Base-by-base conservation (phyloP, 2,797 vertebrate species). In the Myotis planiceps region DNA sequence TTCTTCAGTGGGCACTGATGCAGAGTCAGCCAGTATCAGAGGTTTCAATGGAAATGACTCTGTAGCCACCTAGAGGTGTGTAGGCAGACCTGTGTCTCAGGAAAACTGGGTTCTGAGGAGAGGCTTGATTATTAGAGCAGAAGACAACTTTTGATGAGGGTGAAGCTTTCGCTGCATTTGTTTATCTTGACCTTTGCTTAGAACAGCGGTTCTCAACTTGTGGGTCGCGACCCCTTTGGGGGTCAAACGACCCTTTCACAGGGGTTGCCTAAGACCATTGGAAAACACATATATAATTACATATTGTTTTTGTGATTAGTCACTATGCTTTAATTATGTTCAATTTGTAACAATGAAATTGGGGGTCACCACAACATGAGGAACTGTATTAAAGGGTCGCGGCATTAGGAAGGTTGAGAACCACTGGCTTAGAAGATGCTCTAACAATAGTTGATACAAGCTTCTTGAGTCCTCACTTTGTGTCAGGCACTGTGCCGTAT, bases 1-100 rank as follows among this genome's bases (percentile, higher is more conserved):
- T 92, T 90, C 49, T 51, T 95, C 58, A n/a, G 80, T 82, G 63
- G 32, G 39, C 63, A 65, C 82, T 60, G 90, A 78, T 63, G 86
- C 0, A 1, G 90, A 95, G 79, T 92, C 65, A 53, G 37, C 18
- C 86, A 95, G 21, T 53, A 16, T 47, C 13, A 37, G 80, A 39
- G 49, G 79, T 90, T 94, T 96, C 4, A 15, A 10, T 23, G 21
- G 51, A 71, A 45, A 49, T 1, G 0, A 34, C n/a, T 86, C 66
- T 97, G 23, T 69, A 84, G 86, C 90, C 71, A 75, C 60, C 3
- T 0, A 42, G 63, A 51, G 25, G 29, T 88, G 9, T 90, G 58
- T 85, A 60, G 63, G 37, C 34, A 80, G 66, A 85, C 55, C 45
- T 71, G 7, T 74, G 32, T 78, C 49, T 87, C 27, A 84, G 66